phyloP scores from a whole-genome alignment of 2,888 invertebrate species.

The Stenoptilia bipunctidactyla region DNA sequence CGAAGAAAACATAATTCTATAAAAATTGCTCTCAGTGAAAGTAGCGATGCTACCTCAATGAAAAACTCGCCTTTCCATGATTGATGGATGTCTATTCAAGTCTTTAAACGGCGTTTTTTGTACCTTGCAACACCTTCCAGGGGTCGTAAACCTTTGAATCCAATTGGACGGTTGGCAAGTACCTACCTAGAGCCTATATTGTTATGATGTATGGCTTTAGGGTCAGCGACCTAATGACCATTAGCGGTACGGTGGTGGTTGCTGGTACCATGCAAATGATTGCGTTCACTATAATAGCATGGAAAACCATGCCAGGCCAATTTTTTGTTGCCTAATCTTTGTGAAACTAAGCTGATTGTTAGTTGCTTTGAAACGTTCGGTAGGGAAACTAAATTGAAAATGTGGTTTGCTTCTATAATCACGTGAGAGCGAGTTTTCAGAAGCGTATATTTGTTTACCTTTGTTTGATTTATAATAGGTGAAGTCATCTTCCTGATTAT shows the following conservation, averaged over 20 bases:
- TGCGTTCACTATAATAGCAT: no score
- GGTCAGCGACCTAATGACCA: not conserved
- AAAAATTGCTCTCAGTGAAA: not conserved
- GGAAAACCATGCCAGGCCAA: no score
- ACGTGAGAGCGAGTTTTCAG: no score
- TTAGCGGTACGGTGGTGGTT: not conserved
- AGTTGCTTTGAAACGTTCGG: no score
- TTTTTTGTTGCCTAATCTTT: no score
- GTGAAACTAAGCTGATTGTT: no score
- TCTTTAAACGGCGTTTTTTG: conserved; percentile 7
- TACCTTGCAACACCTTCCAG: conserved; percentile 3
- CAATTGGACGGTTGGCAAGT: not conserved
- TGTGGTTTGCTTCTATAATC: no score
- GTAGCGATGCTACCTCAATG: not conserved
- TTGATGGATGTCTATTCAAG: conserved; percentile 48
- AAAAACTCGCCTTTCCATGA: conserved; percentile 22
- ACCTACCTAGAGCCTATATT: not conserved
- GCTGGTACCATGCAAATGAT: no score
- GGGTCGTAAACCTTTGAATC: not conserved
- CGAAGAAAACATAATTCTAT: not conserved
- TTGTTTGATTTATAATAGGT: no score
- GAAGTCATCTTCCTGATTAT: no score
- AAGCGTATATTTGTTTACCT: no score
- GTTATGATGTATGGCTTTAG: not conserved
- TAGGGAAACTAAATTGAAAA: no score